phyloP scores from a whole-genome alignment of 2,797 vertebrate species.

The Gadopsis marmoratus region DNA sequence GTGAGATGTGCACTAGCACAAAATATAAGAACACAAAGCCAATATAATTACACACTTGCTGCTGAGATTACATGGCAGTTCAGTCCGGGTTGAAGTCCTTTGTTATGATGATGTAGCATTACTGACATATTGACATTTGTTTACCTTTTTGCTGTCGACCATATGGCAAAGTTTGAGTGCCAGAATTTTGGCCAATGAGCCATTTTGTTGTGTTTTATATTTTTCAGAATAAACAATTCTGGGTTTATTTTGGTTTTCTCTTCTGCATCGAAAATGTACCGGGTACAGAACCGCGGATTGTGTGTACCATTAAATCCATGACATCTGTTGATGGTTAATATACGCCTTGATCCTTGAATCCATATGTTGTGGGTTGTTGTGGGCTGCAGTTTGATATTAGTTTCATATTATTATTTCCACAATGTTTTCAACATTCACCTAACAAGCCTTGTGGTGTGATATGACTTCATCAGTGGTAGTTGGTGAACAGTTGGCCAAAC shows the following conservation, averaged over 20 bases:
- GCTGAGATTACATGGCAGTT: no score
- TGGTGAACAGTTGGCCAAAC: constrained; percentile 14
- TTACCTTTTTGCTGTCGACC: neutral
- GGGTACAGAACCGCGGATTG: neutral
- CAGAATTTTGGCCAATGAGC: neutral
- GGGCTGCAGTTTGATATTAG: neutral
- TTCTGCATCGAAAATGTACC: neutral
- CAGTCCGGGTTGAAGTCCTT: neutral
- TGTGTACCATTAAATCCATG: neutral
- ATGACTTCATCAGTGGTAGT: neutral
- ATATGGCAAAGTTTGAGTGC: neutral
- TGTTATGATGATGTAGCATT: no score
- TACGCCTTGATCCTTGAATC: neutral
- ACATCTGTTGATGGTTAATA: neutral
- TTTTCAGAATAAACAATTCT: neutral
- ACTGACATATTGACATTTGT: neutral
- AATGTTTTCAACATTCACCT: neutral
- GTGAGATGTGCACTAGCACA: neutral
- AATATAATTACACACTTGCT: neutral
- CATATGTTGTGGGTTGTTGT: neutral
- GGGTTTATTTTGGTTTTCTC: neutral
- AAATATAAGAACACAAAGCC: neutral
- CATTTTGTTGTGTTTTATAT: neutral
- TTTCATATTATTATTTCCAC: neutral
- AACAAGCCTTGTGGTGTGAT: neutral